Percentiles rank a stretch among this genome's conserved stretches.
Evolutionary conservation across 1,140 invertebrate species (phyloP).

Genomic region (Acromyrmex echinatior): DNA sequence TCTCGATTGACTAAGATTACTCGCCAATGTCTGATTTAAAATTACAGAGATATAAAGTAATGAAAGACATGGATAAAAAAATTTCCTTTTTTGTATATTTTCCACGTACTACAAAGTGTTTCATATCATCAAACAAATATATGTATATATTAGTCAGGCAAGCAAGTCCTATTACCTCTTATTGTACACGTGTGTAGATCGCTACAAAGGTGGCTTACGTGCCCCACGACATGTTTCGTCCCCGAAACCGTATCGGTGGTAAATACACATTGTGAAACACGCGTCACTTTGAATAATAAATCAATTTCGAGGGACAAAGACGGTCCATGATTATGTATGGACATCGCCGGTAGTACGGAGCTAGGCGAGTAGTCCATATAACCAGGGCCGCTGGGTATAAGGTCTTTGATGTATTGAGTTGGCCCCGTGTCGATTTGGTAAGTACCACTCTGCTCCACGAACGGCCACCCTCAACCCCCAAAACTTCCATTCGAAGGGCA

Average conservation of each 20-base stretch:
- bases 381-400: slow-evolving; percentile 78
- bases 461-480: slow-evolving; percentile 79
- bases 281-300: slow-evolving; percentile 87
- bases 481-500: slow-evolving; percentile 82
- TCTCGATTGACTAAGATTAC: not conserved
- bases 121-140: slow-evolving; percentile 11
- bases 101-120: not conserved
- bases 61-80: not conserved
- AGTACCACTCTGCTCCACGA: slow-evolving; percentile 81
- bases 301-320: slow-evolving; percentile 87
- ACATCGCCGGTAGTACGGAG: slow-evolving; percentile 79
- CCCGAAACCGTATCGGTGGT: slow-evolving; percentile 80
- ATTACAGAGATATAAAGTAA: slow-evolving; percentile 22
- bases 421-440: slow-evolving; percentile 83
- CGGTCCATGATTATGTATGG: slow-evolving; percentile 86
- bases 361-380: slow-evolving; percentile 75
- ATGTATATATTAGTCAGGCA: slow-evolving; percentile 17
- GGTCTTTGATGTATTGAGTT: slow-evolving; percentile 85
- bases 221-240: slow-evolving; percentile 69
- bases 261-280: slow-evolving; percentile 87
- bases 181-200: slow-evolving; percentile 68
- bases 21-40: slow-evolving; percentile 24
- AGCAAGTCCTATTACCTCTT: slow-evolving; percentile 54
- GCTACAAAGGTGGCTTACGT: slow-evolving; percentile 73
- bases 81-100: slow-evolving; percentile 40